A percentile compares a stretch with the other conserved stretches of the same genome.
Conservation (phyloP, 2,797 vertebrate genomes). For the Hybognathus amarus region DNA sequence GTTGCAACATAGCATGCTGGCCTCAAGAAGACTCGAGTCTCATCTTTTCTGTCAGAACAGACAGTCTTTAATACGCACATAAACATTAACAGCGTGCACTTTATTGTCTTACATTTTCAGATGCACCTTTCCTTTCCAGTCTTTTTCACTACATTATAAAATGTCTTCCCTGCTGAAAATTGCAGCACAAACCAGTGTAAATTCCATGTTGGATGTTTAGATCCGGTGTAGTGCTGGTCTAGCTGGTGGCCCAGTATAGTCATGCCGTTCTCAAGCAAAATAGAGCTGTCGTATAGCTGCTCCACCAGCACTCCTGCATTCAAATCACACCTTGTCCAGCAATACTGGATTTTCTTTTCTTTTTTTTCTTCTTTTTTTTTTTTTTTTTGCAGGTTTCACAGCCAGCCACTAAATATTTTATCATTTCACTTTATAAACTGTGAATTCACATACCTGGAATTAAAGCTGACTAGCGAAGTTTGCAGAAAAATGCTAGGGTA, state of each 20-base stretch:
- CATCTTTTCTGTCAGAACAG: not conserved
- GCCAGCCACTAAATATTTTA: not conserved
- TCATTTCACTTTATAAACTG: not conserved
- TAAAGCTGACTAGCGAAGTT: conserved; percentile 17
- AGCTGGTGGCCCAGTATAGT: not conserved
- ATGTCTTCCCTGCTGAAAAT: not conserved
- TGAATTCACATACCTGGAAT: not conserved
- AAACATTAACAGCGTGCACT: not conserved
- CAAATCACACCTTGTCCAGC: not conserved
- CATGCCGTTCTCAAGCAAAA: not conserved
- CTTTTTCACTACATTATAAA: not conserved
- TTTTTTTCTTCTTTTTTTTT: too few species aligned
- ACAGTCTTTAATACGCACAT: not conserved
- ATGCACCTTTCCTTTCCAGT: not conserved
- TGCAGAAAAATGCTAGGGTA: not conserved
- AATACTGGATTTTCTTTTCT: not conserved
- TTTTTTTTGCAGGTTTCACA: not conserved
- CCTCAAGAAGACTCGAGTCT: not conserved
- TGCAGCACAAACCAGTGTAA: not conserved
- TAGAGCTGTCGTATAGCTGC: not conserved
- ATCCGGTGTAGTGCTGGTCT: not conserved
- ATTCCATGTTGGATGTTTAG: not conserved
- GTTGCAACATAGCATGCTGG: not conserved
- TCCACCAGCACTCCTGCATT: not conserved
- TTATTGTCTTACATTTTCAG: not conserved